Conservation (phyloP, 2,113 vertebrate species). For the Amphilophus citrinellus region DNA sequence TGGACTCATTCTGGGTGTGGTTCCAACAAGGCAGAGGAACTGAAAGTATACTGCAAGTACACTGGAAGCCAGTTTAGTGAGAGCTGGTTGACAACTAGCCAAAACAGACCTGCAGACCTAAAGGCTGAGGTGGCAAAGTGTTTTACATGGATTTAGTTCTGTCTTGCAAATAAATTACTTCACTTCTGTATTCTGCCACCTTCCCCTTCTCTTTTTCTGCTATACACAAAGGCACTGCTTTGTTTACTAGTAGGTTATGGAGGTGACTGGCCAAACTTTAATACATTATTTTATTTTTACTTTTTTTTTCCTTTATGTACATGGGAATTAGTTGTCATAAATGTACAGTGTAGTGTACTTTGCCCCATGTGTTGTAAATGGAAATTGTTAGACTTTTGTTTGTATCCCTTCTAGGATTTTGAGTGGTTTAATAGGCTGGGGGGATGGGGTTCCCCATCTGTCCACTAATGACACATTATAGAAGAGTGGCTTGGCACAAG, state of each 20-base stretch:
- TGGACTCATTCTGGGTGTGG: slow-evolving; percentile 55
- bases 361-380: not conserved
- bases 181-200: not conserved
- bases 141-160: slow-evolving; percentile 15
- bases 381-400: not conserved
- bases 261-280: not conserved
- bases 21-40: slow-evolving; percentile 52
- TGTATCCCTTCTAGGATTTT: not conserved
- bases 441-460: slow-evolving; percentile 23
- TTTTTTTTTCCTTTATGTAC: too few species aligned
- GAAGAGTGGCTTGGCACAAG: not conserved
- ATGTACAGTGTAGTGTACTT: too few species aligned
- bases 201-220: slow-evolving; percentile 2
- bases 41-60: slow-evolving; percentile 35
- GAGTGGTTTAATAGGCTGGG: not conserved
- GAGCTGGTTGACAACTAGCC: not conserved
- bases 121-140: not conserved
- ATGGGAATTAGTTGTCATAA: not conserved
- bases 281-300: not conserved
- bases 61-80: slow-evolving; percentile 9
- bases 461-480: slow-evolving; percentile 21
- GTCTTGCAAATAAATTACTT: slow-evolving; percentile 3
- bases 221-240: not conserved
- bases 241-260: not conserved
- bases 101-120: not conserved